Conservation (phyloP, 2,888 invertebrate genomes). For the Thecophora atra region DNA sequence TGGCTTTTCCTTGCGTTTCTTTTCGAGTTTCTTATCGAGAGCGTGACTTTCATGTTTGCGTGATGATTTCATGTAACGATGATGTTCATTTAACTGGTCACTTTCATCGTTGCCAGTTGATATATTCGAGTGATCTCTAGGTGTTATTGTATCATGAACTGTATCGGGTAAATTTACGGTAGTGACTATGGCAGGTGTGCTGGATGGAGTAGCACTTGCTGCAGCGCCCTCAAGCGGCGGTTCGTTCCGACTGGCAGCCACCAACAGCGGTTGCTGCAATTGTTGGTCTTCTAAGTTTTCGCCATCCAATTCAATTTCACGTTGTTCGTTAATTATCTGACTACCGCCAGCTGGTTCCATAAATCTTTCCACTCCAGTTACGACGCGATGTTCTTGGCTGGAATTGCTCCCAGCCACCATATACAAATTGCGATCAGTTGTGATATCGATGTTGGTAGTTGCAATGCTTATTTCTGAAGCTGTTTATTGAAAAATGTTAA, state of each 20-base stretch:
- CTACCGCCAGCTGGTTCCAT: slow-evolving; percentile 36
- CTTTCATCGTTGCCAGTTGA: slow-evolving; percentile 64
- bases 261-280: slow-evolving; percentile 45
- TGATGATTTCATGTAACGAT: slow-evolving; percentile 14
- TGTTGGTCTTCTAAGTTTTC: slow-evolving; percentile 68
- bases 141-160: slow-evolving; percentile 42
- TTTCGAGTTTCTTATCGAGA: slow-evolving; percentile 10
- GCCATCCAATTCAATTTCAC: slow-evolving; percentile 71
- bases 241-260: slow-evolving; percentile 65
- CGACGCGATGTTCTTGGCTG: slow-evolving; percentile 65
- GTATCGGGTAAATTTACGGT: slow-evolving; percentile 31
- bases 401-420: slow-evolving; percentile 58
- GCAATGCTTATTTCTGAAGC: background rate
- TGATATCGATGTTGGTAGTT: slow-evolving; percentile 48
- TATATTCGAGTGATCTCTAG: slow-evolving; percentile 54
- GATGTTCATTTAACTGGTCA: slow-evolving; percentile 52
- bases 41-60: slow-evolving; percentile 16
- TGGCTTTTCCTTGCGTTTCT: slow-evolving; percentile 46
- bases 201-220: slow-evolving; percentile 1
- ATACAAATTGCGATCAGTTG: slow-evolving; percentile 58
- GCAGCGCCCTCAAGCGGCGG: slow-evolving; percentile 67
- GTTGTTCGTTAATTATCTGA: slow-evolving; percentile 61
- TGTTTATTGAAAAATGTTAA: slow-evolving; percentile 25
- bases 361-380: slow-evolving; percentile 69
- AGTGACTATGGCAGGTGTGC: slow-evolving; percentile 40